Conservation (phyloP, 2,888 invertebrate species). For the Eucriotettix oculatus region DNA sequence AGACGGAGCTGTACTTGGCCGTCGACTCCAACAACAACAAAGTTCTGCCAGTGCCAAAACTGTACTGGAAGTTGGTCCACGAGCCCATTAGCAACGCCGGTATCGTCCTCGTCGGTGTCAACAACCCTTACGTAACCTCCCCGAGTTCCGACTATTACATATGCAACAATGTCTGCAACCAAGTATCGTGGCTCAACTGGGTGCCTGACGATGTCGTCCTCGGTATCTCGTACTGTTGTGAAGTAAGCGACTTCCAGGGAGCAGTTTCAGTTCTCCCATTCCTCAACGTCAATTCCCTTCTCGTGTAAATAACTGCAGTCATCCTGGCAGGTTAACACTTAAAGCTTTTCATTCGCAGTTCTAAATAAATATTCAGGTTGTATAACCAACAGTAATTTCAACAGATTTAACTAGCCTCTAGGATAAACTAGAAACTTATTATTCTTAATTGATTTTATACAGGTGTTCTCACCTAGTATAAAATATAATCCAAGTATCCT, state of each 20-base stretch:
- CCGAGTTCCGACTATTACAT: constrained; percentile 23
- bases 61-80: constrained; percentile 43
- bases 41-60: constrained; percentile 34
- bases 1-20: constrained; percentile 16
- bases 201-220: constrained; percentile 29
- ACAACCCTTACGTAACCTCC: constrained; percentile 35
- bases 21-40: constrained; percentile 20
- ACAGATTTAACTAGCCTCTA: too few species aligned
- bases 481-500: too few species aligned
- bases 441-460: too few species aligned
- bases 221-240: constrained; percentile 46
- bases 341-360: too few species aligned
- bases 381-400: too few species aligned
- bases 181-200: constrained; percentile 38
- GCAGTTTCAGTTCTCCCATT: constrained; percentile 35
- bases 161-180: constrained; percentile 31
- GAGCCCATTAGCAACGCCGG: constrained; percentile 32
- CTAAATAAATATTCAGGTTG: too few species aligned
- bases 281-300: constrained; percentile 29
- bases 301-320: too few species aligned
- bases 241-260: constrained; percentile 36
- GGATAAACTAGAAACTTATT: too few species aligned
- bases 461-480: too few species aligned
- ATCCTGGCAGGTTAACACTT: too few species aligned
- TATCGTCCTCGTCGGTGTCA: constrained; percentile 41